phyloP scores from a whole-genome alignment of 1,140 invertebrate species.

The Apis florea region DNA sequence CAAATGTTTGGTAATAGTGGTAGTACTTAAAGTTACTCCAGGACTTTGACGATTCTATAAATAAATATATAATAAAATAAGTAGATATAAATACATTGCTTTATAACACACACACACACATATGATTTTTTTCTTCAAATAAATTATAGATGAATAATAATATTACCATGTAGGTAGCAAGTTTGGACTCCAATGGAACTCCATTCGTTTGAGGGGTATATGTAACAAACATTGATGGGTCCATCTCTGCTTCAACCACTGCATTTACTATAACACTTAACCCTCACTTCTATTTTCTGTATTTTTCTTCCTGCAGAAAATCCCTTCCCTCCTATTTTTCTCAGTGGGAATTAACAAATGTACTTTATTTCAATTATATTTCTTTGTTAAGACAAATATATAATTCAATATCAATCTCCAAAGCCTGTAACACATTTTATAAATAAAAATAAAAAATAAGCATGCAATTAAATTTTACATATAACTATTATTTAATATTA shows the following conservation, averaged over 20 bases:
- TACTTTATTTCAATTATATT: conserved; percentile 8
- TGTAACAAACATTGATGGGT: conserved; percentile 78
- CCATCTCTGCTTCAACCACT: conserved; percentile 76
- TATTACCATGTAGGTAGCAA: conserved; percentile 90
- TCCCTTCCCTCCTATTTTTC: conserved; percentile 21
- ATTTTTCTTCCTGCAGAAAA: conserved; percentile 50
- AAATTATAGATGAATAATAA: conserved; percentile 20
- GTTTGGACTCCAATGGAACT: conserved; percentile 91
- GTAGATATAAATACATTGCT: not conserved
- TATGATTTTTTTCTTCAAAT: conserved; percentile 3
- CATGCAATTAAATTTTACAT: not conserved
- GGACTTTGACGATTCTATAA: conserved; percentile 82
- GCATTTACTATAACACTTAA: conserved; percentile 73
- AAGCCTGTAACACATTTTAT: conserved; percentile 50
- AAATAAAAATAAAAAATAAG: conserved; percentile 14
- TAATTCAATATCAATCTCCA: not conserved
- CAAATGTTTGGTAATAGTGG: conserved; percentile 81
- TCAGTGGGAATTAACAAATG: not conserved
- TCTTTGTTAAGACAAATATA: not conserved
- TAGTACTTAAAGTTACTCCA: conserved; percentile 77
- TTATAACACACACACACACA: no score
- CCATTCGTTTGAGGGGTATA: conserved; percentile 83
- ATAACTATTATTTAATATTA: not conserved
- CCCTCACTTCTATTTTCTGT: conserved; percentile 55
- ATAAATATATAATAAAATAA: conserved; percentile 32